A percentile compares a stretch with the other conserved stretches of the same genome.
Evolutionary conservation across 37 sponge, comb jelly and placozoan species (phyloP).

Genomic region (Sycon ciliatum): DNA sequence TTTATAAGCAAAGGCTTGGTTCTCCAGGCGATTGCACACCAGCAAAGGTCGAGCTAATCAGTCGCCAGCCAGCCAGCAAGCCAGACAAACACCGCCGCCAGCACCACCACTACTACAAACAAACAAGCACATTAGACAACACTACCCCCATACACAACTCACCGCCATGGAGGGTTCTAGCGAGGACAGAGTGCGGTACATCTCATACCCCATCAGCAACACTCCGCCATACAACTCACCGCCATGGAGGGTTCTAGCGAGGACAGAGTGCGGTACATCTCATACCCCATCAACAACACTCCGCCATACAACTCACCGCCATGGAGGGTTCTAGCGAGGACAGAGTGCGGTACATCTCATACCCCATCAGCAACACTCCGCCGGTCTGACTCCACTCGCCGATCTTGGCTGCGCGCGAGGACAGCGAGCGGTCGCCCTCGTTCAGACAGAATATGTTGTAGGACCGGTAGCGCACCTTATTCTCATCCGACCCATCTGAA

Average conservation of each 20-base stretch:
- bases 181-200: conserved; percentile 72
- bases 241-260: conserved; percentile 65
- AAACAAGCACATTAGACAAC: too few species aligned
- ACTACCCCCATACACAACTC: conserved; percentile 87
- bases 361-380: conserved; percentile 91
- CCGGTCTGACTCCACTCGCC: conserved; percentile 55
- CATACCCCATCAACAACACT: conserved; percentile 90
- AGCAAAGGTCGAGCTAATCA: too few species aligned
- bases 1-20: too few species aligned
- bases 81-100: too few species aligned
- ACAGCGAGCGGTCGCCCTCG: conserved; percentile 60
- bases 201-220: conserved; percentile 88
- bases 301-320: conserved; percentile 81
- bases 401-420: conserved; percentile 53
- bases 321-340: conserved; percentile 66
- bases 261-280: conserved; percentile 75
- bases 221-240: conserved; percentile 88
- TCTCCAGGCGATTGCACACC: too few species aligned
- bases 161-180: conserved; percentile 66
- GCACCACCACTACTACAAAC: too few species aligned
- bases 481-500: too few species aligned
- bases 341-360: conserved; percentile 80
- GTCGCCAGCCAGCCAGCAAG: too few species aligned
- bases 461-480: too few species aligned
- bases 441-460: conserved; percentile 55